Conservation (phyloP, 2,113 vertebrate species). For the Rutilus rutilus region DNA sequence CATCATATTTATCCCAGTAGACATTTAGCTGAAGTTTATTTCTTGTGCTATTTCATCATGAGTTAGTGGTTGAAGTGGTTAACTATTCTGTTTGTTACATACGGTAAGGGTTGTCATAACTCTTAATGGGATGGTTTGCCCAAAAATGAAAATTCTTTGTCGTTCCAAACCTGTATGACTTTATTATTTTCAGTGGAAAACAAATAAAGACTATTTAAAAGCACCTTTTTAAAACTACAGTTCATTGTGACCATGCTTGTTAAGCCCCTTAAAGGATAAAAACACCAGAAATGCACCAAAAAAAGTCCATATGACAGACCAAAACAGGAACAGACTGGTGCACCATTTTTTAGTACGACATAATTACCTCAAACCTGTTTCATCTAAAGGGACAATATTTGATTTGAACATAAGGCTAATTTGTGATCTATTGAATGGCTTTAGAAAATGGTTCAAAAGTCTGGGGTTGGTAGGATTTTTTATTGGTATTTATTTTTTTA, state of each 20-base stretch:
- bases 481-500: no score
- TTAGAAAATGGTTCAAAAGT: not conserved
- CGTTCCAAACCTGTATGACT: not conserved
- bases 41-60: not conserved
- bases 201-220: not conserved
- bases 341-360: not conserved
- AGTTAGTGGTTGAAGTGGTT: not conserved
- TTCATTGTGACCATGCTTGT: not conserved
- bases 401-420: not conserved
- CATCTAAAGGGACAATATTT: not conserved
- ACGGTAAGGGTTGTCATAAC: no score
- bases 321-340: not conserved
- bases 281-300: not conserved
- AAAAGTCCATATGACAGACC: not conserved
- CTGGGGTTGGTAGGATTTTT: not conserved
- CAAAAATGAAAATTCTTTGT: not conserved
- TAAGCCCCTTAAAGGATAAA: not conserved
- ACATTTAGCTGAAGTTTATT: not conserved
- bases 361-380: not conserved
- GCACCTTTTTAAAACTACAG: not conserved
- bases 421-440: not conserved
- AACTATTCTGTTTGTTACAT: not conserved
- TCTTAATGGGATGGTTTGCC: not conserved
- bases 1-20: no score
- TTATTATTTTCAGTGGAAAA: not conserved